Base-by-base conservation (phyloP, 2,888 invertebrate genomes). In the Labia minor region DNA sequence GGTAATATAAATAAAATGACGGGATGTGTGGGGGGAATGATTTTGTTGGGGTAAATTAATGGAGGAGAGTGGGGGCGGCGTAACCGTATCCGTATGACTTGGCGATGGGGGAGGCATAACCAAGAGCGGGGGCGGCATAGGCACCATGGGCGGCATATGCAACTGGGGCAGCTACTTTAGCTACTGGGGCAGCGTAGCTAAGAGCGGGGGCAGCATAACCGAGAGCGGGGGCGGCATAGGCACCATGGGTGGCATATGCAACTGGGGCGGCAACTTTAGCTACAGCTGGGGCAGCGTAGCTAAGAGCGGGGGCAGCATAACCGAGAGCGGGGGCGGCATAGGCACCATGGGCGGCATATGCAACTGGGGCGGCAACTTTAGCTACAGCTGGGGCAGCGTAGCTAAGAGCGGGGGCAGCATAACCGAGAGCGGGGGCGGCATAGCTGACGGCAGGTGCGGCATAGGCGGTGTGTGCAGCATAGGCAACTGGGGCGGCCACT, bases 101-200 rank as follows among this genome's bases (percentile, higher is more conserved):
- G 37, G 68, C 65, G 21, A 64, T 65, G 62, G 69, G 67, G 49
- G 69, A 66, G 19, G 66, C 62, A 37, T 66, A 66, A 62, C 63
- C 11, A n/a, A 33, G 26, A 18, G 63, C 63, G 61, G 67, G 65
- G 33, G 67, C 65, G 16, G 68, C 65, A 65, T 21, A 21, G 19
- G 61, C 64, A 33, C 26, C 21, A 19, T 33, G 66, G 63, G 63
- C 26, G 37, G 66, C 66, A 14, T 66, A 64, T n/a, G 64, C 33
- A 26, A 19, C 20, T n/a, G 26, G 19, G 62, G 62, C 65, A 26
- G 37, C 18, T 20, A 37, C 37, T 16, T 26, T 18, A 11, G 64
- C 64, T 3, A 63, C 63, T 61, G 66, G 66, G 19, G 66, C 66
- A 19, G 66, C 66, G 49, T 49, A 49, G 3, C 49, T 14, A 14